Base-by-base conservation (phyloP, 2,797 vertebrate species). In the Sebastes cheni region DNA sequence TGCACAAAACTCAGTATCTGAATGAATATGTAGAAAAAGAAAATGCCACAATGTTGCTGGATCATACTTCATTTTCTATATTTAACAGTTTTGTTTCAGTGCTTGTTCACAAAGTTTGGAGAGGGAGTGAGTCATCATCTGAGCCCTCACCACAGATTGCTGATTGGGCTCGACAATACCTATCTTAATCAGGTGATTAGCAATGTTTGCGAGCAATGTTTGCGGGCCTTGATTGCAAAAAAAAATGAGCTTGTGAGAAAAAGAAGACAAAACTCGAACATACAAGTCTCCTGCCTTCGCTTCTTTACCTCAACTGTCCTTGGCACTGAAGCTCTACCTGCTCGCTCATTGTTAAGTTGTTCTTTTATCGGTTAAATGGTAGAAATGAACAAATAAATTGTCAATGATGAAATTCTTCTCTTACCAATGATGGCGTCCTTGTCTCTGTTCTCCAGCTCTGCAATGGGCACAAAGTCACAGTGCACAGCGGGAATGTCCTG, bases 391-490 rank as follows among this genome's bases (percentile, higher is more conserved):
- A 67, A 54, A 62, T 73, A 55, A 55, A 66, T 6, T 71, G 11
- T 39, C 8, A 42, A 2, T 67, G 23, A 25, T 29, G 0, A 78
- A 50, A 6, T 27, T 30, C 4, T 46, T 68, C 3, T 69, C 97
- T 96, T 86, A 99, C 98, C 98, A 64, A 99, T 88, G 56, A 99
- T 93, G 1, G 96, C 86, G 75, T 99, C 97, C 91, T 97, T 98
- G 78, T 96, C 91, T 11, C 85, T 94, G 80, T 91, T 95, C 92
- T 98, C 97, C 77, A 99, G 93, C 70, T 98, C 96, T 10, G 91
- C 93, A 6, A 99, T 98, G 85, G 96, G 93, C 32, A 97, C 93
- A 86, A 99, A 99, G 70, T 97, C 95, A 82, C 97, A 99, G 87
- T 96, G 95, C 92, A 98, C 73, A 29, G 94, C 93, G 67, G 98